Conservation (phyloP, 2,888 invertebrate species). For the Junonia oenone region DNA sequence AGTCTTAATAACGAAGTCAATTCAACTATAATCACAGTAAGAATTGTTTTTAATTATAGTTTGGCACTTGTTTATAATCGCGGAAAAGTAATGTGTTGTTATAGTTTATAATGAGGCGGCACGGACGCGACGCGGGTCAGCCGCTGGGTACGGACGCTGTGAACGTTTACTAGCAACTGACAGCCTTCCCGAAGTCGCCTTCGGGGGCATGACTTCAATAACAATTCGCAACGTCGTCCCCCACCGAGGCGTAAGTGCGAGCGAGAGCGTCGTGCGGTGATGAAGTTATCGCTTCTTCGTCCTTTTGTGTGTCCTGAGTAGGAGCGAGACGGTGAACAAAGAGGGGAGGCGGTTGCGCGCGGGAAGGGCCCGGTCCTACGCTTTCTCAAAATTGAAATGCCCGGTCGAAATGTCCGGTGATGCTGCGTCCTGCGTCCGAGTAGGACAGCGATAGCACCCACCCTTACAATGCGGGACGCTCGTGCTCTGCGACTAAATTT, state of each 20-base stretch:
- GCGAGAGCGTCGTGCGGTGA: slow-evolving; percentile 70
- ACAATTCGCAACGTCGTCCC: slow-evolving; percentile 80
- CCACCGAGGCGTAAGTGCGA: slow-evolving; percentile 74
- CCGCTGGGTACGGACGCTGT: slow-evolving; percentile 72
- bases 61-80: slow-evolving; percentile 66
- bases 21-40: slow-evolving; percentile 54
- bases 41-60: slow-evolving; percentile 41
- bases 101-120: slow-evolving; percentile 54
- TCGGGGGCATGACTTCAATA: slow-evolving; percentile 80
- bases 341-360: slow-evolving; percentile 46
- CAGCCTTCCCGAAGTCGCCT: slow-evolving; percentile 80
- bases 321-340: slow-evolving; percentile 61
- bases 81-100: slow-evolving; percentile 40
- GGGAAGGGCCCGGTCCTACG: slow-evolving; percentile 72
- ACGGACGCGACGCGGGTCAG: slow-evolving; percentile 51
- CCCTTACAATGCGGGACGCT: slow-evolving; percentile 77
- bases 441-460: slow-evolving; percentile 76
- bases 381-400: slow-evolving; percentile 81
- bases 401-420: slow-evolving; percentile 81
- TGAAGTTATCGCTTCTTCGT: slow-evolving; percentile 81
- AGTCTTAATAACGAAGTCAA: slow-evolving; percentile 34
- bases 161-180: slow-evolving; percentile 77
- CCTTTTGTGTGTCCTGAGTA: slow-evolving; percentile 79
- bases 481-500: slow-evolving; percentile 69
- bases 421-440: slow-evolving; percentile 80